Percentiles rank a stretch among this genome's conserved stretches.
These are phyloP conservation scores for Rhinichthys klamathensis DNA, from an alignment of 2,113 vertebrate genomes.

Conservation along the genomic window DNA sequence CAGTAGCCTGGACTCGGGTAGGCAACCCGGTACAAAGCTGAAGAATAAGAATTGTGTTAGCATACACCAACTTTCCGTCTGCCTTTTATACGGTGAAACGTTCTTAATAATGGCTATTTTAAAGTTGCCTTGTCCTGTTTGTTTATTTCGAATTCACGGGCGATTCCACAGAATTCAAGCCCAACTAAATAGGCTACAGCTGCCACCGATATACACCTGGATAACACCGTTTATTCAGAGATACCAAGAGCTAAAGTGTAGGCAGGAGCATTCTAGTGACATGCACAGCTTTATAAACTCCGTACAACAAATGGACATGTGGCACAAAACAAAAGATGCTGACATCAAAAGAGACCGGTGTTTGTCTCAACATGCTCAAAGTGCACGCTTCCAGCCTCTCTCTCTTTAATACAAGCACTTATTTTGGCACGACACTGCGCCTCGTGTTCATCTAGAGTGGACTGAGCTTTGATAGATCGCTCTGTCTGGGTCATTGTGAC, in stretches of 20 bases:
- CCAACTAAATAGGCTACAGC: no score
- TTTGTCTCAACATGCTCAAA: neutral
- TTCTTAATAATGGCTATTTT: neutral
- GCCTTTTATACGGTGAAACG: neutral
- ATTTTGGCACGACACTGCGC: neutral
- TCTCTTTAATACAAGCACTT: constrained; percentile 11
- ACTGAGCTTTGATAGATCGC: neutral
- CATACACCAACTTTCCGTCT: neutral
- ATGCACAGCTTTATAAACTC: neutral
- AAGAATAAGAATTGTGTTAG: no score
- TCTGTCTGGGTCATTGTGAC: constrained; percentile 18
- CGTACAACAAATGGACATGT: neutral
- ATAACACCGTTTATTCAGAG: neutral
- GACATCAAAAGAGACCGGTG: constrained; percentile 4
- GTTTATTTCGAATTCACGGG: neutral
- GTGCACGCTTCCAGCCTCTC: neutral
- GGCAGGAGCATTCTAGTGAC: neutral
- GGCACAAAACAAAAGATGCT: neutral
- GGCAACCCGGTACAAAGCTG: neutral
- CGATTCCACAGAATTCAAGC: no score
- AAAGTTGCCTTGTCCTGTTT: neutral
- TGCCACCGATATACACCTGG: neutral
- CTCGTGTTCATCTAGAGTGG: neutral
- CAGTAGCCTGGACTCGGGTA: neutral
- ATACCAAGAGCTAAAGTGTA: neutral